A percentile compares a stretch with the other conserved stretches of the same genome.
phyloP scores from a whole-genome alignment of 1,140 invertebrate genomes.

The Bombus pyrosoma region DNA sequence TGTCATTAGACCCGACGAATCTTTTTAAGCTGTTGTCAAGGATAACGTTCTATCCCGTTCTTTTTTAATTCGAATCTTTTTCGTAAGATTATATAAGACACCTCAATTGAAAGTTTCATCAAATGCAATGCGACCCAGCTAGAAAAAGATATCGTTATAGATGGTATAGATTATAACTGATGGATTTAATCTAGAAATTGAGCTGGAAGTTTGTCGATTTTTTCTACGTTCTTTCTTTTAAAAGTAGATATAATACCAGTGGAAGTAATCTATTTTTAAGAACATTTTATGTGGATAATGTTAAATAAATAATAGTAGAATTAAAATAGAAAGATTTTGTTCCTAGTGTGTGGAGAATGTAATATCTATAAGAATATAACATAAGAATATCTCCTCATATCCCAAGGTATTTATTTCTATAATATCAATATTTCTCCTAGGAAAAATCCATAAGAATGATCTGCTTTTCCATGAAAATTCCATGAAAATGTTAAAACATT shows the following conservation, averaged over 20 bases:
- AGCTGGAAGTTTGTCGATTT: too few species aligned
- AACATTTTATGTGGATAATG: too few species aligned
- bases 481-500: too few species aligned
- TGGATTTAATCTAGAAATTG: background rate
- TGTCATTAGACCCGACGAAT: slow-evolving; percentile 4
- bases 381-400: background rate
- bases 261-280: too few species aligned
- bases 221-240: too few species aligned
- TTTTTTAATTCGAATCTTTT: background rate
- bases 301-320: background rate
- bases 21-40: background rate
- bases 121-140: background rate
- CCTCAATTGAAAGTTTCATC: background rate
- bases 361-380: background rate
- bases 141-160: background rate
- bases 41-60: background rate
- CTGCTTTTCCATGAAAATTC: too few species aligned
- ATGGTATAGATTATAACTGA: background rate
- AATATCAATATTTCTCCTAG: too few species aligned
- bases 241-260: too few species aligned
- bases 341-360: background rate
- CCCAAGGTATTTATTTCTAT: too few species aligned
- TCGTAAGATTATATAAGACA: too few species aligned
- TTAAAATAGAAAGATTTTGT: background rate
- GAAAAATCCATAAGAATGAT: too few species aligned